These are phyloP conservation scores for Keiferia lycopersicella DNA, from an alignment of 2,888 invertebrate genomes.

Conservation along the genomic window DNA sequence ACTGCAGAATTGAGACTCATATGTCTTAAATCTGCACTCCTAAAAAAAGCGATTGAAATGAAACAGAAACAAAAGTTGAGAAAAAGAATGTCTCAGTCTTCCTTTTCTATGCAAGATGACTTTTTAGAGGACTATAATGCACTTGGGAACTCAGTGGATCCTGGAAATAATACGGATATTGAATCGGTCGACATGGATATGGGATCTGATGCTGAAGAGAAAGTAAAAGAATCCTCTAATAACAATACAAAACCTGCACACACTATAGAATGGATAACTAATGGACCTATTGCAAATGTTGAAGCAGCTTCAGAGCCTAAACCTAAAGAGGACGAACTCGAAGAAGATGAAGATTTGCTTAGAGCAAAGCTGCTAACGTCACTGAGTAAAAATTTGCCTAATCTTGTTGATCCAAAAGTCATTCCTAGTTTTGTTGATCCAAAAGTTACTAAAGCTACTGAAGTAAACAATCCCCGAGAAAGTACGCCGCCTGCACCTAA, in stretches of 20 bases:
- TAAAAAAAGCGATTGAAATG: constrained; percentile 84
- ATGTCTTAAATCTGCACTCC: constrained; percentile 85
- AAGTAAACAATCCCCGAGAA: constrained; percentile 34
- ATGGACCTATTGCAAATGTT: neutral
- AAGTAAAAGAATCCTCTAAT: constrained; percentile 50
- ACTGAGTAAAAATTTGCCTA: constrained; percentile 80
- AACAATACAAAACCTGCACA: constrained; percentile 23
- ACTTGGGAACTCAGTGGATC: constrained; percentile 43
- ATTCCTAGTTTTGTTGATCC: constrained; percentile 59
- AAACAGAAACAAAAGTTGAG: constrained; percentile 71
- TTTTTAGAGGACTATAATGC: constrained; percentile 45
- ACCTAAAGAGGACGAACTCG: constrained; percentile 63
- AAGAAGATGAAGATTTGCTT: constrained; percentile 83
- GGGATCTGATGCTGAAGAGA: constrained; percentile 71
- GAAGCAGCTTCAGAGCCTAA: neutral
- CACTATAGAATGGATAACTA: neutral
- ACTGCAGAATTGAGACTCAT: constrained; percentile 83
- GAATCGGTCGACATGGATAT: constrained; percentile 80
- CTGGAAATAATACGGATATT: constrained; percentile 71
- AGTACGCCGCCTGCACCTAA: constrained; percentile 32
- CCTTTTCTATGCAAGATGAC: constrained; percentile 54
- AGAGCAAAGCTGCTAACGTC: constrained; percentile 82
- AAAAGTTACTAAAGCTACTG: constrained; percentile 44
- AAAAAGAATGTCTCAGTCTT: constrained; percentile 62
- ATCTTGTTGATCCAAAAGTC: constrained; percentile 54